phyloP scores from a whole-genome alignment of 2,113 vertebrate species.

The Saguinus midas region DNA sequence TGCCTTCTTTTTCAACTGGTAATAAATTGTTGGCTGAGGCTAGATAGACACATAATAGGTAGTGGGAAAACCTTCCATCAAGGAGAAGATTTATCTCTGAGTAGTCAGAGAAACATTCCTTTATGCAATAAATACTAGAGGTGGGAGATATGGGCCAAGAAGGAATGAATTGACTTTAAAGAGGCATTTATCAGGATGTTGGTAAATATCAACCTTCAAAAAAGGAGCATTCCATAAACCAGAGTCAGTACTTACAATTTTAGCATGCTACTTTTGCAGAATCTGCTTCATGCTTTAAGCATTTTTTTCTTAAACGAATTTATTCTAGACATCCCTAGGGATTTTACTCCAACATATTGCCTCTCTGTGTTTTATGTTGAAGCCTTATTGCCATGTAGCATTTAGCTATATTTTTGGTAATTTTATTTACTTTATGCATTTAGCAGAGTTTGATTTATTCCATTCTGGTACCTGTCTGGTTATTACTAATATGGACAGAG shows the following conservation, averaged over 20 bases:
- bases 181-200: slow-evolving; percentile 65
- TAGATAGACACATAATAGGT: slow-evolving; percentile 75
- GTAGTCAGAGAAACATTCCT: slow-evolving; percentile 69
- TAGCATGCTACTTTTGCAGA: slow-evolving; percentile 29
- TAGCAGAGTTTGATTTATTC: slow-evolving; percentile 18
- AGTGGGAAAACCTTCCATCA: slow-evolving; percentile 77
- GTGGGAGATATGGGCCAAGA: slow-evolving; percentile 68
- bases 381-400: background rate
- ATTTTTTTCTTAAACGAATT: slow-evolving; percentile 32
- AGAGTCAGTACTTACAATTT: slow-evolving; percentile 41
- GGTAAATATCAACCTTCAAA: slow-evolving; percentile 66
- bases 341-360: background rate
- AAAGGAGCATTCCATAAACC: slow-evolving; percentile 49
- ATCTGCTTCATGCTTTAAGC: slow-evolving; percentile 43
- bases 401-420: background rate
- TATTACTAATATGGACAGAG: background rate
- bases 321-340: background rate
- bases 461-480: background rate
- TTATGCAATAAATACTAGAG: slow-evolving; percentile 71
- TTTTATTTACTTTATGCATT: slow-evolving; percentile 43
- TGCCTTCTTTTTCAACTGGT: slow-evolving; percentile 76
- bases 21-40: slow-evolving; percentile 80
- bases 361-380: background rate
- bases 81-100: slow-evolving; percentile 77
- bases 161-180: slow-evolving; percentile 65